A percentile compares a stretch with the other conserved stretches of the same genome.
These are phyloP conservation scores for Microcebus lehilahytsara DNA, from an alignment of 2,113 vertebrate species.

Conservation along the genomic window DNA sequence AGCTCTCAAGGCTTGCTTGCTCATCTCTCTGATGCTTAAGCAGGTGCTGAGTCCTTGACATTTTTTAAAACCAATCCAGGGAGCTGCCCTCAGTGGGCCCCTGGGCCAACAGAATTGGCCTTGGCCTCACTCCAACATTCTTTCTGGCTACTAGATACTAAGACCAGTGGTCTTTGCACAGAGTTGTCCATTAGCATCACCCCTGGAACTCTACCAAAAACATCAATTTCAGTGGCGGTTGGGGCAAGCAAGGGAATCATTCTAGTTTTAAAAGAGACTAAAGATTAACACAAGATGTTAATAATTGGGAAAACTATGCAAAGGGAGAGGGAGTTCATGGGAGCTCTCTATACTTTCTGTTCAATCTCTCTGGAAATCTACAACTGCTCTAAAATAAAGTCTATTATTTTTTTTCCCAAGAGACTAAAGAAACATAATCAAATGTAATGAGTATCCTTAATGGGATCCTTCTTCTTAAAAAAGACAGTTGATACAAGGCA, in stretches of 20 bases:
- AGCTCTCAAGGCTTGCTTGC: neutral
- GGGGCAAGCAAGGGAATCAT: neutral
- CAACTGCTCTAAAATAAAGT: neutral
- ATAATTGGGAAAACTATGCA: neutral
- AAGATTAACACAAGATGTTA: neutral
- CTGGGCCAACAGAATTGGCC: neutral
- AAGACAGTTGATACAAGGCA: neutral
- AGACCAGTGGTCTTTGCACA: neutral
- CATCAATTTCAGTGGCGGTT: neutral
- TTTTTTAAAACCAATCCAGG: neutral
- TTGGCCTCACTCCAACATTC: neutral
- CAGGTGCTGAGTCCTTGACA: neutral
- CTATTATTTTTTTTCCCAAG: neutral
- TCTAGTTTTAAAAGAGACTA: neutral
- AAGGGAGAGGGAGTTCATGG: rapidly evolving
- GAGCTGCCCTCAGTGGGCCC: neutral
- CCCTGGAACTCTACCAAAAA: neutral
- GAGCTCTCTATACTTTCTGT: neutral
- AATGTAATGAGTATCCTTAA: neutral
- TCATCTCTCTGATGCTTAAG: neutral
- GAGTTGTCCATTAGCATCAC: neutral
- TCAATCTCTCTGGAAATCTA: neutral
- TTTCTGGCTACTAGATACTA: neutral
- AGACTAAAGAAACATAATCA: neutral
- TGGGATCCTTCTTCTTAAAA: neutral